Conservation (phyloP, 2,888 invertebrate species). For the Polymixis lichenea region DNA sequence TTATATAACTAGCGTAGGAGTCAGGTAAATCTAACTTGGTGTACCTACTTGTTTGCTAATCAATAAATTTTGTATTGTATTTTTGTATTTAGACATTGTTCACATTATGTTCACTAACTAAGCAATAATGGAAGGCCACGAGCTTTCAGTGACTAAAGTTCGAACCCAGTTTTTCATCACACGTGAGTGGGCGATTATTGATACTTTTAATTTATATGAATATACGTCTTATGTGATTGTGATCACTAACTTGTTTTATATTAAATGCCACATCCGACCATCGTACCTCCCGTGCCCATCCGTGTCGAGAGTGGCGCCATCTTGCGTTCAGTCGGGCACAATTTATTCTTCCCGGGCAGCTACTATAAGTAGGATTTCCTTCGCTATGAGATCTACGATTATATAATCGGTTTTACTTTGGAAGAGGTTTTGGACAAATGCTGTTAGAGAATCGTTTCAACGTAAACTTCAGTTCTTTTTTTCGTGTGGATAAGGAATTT, state of each 20-base stretch:
- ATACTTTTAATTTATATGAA: slow-evolving; percentile 3
- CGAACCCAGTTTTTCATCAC: neutral
- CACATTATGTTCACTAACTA: no score
- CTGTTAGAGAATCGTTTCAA: slow-evolving; percentile 26
- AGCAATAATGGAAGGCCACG: neutral
- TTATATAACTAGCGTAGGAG: no score
- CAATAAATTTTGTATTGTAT: no score
- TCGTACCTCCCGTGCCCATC: slow-evolving; percentile 8
- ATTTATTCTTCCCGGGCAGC: slow-evolving; percentile 59
- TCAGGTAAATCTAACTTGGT: no score
- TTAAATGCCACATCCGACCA: slow-evolving; percentile 31
- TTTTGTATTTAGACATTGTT: no score
- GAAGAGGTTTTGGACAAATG: slow-evolving; percentile 46
- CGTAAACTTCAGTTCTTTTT: slow-evolving; percentile 12
- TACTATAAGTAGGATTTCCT: slow-evolving; percentile 53
- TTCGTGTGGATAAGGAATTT: neutral
- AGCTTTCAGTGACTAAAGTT: neutral
- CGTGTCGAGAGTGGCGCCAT: slow-evolving; percentile 54
- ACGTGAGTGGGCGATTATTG: slow-evolving; percentile 25
- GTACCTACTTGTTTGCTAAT: no score
- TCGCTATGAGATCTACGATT: slow-evolving; percentile 54
- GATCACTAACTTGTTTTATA: neutral
- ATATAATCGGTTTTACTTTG: slow-evolving; percentile 56
- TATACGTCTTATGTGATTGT: no score
- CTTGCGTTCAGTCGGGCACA: slow-evolving; percentile 65